Conservation (phyloP, 2,888 invertebrate species). For the Oligia strigilis region DNA sequence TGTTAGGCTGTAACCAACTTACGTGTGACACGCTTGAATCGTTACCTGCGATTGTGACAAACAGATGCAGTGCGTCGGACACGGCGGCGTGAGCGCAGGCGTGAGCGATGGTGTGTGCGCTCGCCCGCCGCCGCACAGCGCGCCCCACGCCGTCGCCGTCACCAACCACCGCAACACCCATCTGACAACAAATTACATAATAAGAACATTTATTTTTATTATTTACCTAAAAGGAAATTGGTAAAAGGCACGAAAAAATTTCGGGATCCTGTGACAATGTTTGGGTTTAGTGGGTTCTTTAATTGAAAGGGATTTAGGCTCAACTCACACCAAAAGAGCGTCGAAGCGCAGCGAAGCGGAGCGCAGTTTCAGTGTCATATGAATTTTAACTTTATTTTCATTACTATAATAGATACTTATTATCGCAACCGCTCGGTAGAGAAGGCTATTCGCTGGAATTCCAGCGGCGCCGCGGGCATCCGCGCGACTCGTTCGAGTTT, state of each 20-base stretch:
- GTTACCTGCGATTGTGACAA: slow-evolving; percentile 96
- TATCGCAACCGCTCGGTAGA: no score
- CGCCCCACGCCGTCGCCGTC: slow-evolving; percentile 76
- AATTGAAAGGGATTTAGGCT: background rate
- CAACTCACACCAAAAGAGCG: no score
- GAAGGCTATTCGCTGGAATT: no score
- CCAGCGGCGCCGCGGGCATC: no score
- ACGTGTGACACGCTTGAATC: background rate
- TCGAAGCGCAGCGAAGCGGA: no score
- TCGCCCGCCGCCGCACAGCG: slow-evolving; percentile 75
- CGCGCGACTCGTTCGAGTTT: no score
- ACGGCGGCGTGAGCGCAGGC: slow-evolving; percentile 91
- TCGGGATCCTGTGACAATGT: background rate
- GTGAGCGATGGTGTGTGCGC: slow-evolving; percentile 79
- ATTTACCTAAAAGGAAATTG: background rate
- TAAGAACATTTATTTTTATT: background rate
- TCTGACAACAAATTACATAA: slow-evolving; percentile 68
- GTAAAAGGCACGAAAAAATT: no score
- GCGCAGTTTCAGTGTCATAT: no score
- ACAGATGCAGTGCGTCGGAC: slow-evolving; percentile 96
- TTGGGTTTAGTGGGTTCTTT: background rate
- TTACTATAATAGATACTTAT: no score
- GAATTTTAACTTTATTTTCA: no score
- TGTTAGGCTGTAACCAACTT: no score
- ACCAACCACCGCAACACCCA: slow-evolving; percentile 86